Evolutionary conservation across 2,113 vertebrate species (phyloP), one percentile per base, ranked within the genome.

Genomic region (Alaudala cheleensis): DNA sequence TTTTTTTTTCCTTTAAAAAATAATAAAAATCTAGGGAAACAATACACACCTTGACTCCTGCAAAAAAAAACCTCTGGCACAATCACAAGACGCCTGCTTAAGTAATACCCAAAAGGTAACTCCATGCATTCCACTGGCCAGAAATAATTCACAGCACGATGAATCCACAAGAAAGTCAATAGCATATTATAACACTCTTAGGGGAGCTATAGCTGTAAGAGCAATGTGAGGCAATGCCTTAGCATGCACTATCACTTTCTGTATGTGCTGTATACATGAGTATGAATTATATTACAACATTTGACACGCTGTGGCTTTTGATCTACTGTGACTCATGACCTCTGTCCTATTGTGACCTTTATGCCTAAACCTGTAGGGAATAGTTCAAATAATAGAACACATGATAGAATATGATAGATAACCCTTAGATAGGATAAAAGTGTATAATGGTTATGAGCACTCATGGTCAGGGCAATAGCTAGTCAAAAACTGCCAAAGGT

Each of bases 1-100:
- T 23, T 39, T 64, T 54, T 70, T 86, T 88, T 60, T 18, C 20
- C 5, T 22, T 69, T 9, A 24, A 58, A 64, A 70, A 83, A 88
- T 64, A 40, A 31, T 18, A 74, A 81, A 91, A 74, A 81, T 50
- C 83, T 78, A 96, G 88, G 91, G 86, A 96, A 97, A 97, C 95
- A 97, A 96, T 97, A 93, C 67, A 96, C 92, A 97, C 95, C 95
- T 98, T 98, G 95, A 97, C 92, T 97, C 82, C 95, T 97, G 94
- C 77, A 97, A 95, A 98, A 97, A 97, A 92, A 94, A 93, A 96
- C 93, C 85, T 97, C 95, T 97, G 97, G 96, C 96, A 97, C 97
- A 97, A 96, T 97, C 94, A 80, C 96, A 93, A 92, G 94, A 94
- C 86, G 84, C 91, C 93, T 97, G 83, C 94, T 97, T 97, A 93